Evolutionary conservation across 2,113 vertebrate species (phyloP), one percentile per base, ranked within the genome.

Genomic region (Falcunculus frontatus): DNA sequence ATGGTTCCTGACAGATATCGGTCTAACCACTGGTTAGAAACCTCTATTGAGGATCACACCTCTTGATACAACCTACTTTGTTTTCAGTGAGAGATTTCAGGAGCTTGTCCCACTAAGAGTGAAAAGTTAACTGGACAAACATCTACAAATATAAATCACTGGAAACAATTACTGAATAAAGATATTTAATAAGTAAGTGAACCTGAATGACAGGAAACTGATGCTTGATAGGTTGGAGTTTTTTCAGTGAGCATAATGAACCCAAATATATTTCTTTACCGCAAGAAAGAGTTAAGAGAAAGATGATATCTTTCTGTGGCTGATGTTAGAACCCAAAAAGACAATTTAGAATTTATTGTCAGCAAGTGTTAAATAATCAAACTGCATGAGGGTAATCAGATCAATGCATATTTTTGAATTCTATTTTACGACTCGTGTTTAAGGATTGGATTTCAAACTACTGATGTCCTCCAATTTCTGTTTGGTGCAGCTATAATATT

Each of bases 61-160:
- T 57, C 22, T 86, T 47, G 37, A 13, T 47, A 39, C 14, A 75
- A 63, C 33, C 16, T 26, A 15, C n/a, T 35, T 75, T 55, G 6
- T 62, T 96, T 95, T 91, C 86, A 83, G 17, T 47, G 44, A 69
- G 25, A 94, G 68, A 93, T 86, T 94, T 94, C 49, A n/a, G 89
- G 82, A 92, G 19, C 59, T 96, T 94, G 7, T 60, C 86, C 33
- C 52, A 7, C n/a, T 57, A 90, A 50, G 3, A 79, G 17, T 41
- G 62, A 74, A 49, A 86, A 84, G 16, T 69, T 79, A 78, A 7
- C 27, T 49, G 64, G 39, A 55, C 4, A 30, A 52, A 44, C 8
- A 26, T 35, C 64, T 78, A 87, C 33, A 72, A 82, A 85, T 59
- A 32, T 6, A 49, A 73, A 73, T 35, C 13, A 55, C 11, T 53